Conservation (phyloP, 2,797 vertebrate species). For the Coracias cyanogaster region DNA sequence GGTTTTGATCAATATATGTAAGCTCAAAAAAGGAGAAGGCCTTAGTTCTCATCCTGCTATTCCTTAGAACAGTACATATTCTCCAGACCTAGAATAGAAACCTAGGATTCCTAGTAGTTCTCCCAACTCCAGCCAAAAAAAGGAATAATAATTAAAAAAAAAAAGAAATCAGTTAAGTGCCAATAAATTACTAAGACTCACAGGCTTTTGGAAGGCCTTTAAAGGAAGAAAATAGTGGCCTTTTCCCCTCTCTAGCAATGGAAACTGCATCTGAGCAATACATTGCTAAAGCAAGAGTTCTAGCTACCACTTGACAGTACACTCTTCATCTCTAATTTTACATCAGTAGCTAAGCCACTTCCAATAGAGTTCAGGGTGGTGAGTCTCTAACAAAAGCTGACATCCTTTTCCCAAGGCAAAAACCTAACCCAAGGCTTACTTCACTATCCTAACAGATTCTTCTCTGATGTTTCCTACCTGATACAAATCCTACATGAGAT, state of each 20-base stretch:
- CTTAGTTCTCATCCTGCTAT: not conserved
- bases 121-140: not conserved
- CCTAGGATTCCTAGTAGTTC: not conserved
- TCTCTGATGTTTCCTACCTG: not conserved
- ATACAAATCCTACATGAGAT: not conserved
- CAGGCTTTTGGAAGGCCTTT: not conserved
- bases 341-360: not conserved
- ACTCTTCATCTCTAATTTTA: not conserved
- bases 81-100: not conserved
- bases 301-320: not conserved
- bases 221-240: not conserved
- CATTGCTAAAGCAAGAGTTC: not conserved
- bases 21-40: not conserved
- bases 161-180: not conserved
- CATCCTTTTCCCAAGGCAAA: not conserved
- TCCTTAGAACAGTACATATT: not conserved
- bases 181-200: not conserved
- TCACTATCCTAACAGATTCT: not conserved
- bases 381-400: not conserved
- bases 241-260: not conserved
- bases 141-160: not conserved
- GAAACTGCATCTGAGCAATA: not conserved
- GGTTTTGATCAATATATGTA: not conserved
- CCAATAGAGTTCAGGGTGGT: not conserved
- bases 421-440: not conserved